These are phyloP conservation scores for Marcusenius ussheri DNA, from an alignment of 2,113 vertebrate genomes.

Conservation along the genomic window DNA sequence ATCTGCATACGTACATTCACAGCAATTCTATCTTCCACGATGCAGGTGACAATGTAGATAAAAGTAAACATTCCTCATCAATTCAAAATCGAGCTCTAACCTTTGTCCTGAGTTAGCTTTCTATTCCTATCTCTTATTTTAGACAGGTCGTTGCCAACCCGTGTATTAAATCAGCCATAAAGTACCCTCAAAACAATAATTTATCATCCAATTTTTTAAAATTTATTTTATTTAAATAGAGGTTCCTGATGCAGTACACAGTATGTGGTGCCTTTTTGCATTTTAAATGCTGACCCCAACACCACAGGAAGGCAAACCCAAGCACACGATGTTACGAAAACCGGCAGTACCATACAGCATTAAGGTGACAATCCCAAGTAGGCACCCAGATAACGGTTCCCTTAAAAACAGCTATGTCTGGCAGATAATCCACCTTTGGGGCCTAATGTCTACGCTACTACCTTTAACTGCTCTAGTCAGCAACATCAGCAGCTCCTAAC, in stretches of 20 bases:
- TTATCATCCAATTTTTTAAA: no score
- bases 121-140: no score
- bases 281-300: no score
- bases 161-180: no score
- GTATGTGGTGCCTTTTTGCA: no score
- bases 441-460: background rate
- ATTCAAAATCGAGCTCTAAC: background rate
- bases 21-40: background rate
- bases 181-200: no score
- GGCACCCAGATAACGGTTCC: background rate
- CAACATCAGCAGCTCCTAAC: background rate
- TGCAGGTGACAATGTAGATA: background rate
- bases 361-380: background rate
- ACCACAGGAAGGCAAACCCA: no score
- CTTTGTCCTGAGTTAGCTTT: no score
- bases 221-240: no score
- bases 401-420: background rate
- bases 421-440: background rate
- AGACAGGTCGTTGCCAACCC: no score
- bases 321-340: background rate
- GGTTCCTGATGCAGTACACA: no score
- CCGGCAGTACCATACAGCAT: background rate
- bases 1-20: background rate
- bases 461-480: background rate
- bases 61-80: background rate